Evolutionary conservation across 2,797 vertebrate genomes (phyloP).

Genomic region (Cirrhinus mrigala): DNA sequence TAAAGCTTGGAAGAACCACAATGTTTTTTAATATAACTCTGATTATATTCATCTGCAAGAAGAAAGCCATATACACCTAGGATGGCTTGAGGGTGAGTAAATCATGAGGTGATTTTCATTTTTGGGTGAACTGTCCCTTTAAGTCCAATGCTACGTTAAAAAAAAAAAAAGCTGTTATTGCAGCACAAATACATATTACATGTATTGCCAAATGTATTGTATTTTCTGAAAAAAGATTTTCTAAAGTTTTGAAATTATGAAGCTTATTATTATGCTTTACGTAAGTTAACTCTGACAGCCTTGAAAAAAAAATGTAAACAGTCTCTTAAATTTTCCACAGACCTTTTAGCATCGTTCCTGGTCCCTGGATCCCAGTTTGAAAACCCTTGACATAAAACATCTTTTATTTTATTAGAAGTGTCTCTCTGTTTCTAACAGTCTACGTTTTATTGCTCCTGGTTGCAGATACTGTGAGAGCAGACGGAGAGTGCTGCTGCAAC

Average conservation of each 20-base stretch:
- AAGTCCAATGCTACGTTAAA: no score
- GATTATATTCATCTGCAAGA: no score
- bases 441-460: slow-evolving; percentile 50
- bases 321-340: no score
- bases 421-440: background rate
- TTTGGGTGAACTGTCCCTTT: background rate
- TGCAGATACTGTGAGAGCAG: slow-evolving; percentile 99
- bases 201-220: background rate
- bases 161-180: background rate
- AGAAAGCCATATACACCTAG: no score
- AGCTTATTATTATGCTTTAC: no score
- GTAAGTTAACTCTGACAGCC: no score
- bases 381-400: background rate
- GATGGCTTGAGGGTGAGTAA: background rate
- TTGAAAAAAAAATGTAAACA: no score
- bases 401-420: background rate
- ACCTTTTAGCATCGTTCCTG: no score
- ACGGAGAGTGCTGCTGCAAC: slow-evolving; percentile 98
- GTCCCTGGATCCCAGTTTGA: background rate
- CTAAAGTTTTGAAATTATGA: background rate
- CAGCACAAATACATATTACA: background rate
- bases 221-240: background rate
- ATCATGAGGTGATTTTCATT: background rate
- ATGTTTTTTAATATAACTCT: no score
- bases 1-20: no score